Evolutionary conservation across 2,797 vertebrate species (phyloP).

Genomic region (Urophycis tenuis): DNA sequence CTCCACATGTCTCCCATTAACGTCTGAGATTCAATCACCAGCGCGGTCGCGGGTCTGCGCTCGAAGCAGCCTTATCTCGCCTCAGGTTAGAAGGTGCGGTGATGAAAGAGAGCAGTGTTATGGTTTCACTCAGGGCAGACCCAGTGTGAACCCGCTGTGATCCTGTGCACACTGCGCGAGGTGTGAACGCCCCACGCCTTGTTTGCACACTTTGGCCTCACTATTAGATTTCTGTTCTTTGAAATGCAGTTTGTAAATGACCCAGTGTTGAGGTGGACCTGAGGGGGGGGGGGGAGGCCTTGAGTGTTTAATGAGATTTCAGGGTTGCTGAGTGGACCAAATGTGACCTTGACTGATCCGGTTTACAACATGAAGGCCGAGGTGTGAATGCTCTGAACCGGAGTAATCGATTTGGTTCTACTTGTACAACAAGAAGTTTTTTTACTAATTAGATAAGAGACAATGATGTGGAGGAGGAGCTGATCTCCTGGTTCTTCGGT

Average conservation of each 20-base stretch:
- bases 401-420: not conserved
- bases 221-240: not conserved
- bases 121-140: not conserved
- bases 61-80: constrained; percentile 1
- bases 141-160: not conserved
- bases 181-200: not conserved
- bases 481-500: not conserved
- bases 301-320: not conserved
- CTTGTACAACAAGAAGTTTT: not conserved
- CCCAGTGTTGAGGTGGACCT: not conserved
- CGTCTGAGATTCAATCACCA: constrained; percentile 16
- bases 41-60: constrained; percentile 8
- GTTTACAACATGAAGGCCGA: not conserved
- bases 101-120: constrained; percentile 4
- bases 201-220: not conserved
- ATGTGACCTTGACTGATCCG: not conserved
- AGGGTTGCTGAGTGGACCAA: not conserved
- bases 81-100: not conserved
- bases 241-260: not conserved
- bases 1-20: constrained; percentile 27
- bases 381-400: not conserved
- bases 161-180: not conserved
- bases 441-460: not conserved
- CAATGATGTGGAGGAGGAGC: not conserved
- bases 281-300: not conserved